Conservation (phyloP, 2,113 vertebrate species). For the Mugil cephalus region DNA sequence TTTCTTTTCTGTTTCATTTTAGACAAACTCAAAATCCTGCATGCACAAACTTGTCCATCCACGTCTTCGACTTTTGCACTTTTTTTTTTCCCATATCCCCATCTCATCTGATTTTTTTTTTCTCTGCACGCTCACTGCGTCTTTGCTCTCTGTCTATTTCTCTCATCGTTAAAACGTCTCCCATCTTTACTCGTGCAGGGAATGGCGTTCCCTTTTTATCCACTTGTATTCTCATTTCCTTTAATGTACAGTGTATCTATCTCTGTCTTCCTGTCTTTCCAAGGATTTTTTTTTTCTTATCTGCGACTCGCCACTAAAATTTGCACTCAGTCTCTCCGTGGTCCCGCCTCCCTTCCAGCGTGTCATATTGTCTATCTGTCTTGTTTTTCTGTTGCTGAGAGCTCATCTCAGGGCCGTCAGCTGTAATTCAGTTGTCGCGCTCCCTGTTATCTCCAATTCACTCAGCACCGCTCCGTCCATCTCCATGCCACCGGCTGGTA, state of each 20-base stretch:
- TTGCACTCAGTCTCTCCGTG: conserved; percentile 21
- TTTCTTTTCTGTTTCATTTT: background rate
- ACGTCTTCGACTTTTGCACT: background rate
- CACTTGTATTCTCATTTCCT: conserved; percentile 19
- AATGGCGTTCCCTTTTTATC: conserved; percentile 4
- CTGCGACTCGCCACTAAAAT: conserved; percentile 46
- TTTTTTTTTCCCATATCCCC: conserved; percentile 12
- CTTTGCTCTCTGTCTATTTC: conserved; percentile 4
- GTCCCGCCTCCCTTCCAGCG: conserved; percentile 28
- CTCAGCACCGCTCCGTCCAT: conserved; percentile 69
- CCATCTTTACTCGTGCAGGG: conserved; percentile 10
- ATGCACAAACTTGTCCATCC: background rate
- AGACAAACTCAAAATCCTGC: background rate
- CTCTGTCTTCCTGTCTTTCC: conserved; percentile 17
- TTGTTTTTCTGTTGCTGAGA: conserved; percentile 65
- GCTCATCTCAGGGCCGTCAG: conserved; percentile 70
- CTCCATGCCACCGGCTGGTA: conserved; percentile 56
- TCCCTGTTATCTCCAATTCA: conserved; percentile 79
- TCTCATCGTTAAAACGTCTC: conserved; percentile 27
- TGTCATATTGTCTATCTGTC: conserved; percentile 56
- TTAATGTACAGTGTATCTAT: conserved; percentile 2
- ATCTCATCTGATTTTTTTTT: conserved; percentile 17
- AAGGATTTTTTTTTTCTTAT: conserved; percentile 21
- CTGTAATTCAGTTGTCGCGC: conserved; percentile 79
- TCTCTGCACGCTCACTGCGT: background rate